Percentiles rank a stretch among this genome's conserved stretches.
phyloP scores from a whole-genome alignment of 2,888 invertebrate species.

The Chymomyza procnemis region DNA sequence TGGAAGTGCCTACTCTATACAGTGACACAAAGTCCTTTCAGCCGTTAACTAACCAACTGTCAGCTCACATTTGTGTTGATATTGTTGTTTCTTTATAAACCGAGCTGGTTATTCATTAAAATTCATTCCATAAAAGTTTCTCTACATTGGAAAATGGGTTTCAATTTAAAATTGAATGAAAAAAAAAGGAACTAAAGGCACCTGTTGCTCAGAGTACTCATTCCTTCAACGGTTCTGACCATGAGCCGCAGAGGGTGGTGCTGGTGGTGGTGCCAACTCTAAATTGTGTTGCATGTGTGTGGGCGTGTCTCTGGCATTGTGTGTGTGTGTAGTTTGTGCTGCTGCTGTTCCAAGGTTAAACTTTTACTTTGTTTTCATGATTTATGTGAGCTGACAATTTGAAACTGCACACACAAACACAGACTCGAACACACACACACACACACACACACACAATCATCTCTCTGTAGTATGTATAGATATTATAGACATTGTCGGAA shows the following conservation, averaged over 20 bases:
- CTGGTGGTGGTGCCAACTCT: background rate
- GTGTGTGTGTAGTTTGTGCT: constrained; percentile 22
- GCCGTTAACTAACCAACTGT: constrained; percentile 17
- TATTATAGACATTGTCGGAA: background rate
- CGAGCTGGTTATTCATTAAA: constrained; percentile 32
- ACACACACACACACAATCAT: background rate
- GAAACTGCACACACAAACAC: background rate
- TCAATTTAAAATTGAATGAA: background rate
- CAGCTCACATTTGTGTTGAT: constrained; percentile 38
- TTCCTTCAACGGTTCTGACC: background rate
- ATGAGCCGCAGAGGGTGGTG: background rate
- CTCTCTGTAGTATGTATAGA: too few species aligned
- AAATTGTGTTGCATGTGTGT: background rate
- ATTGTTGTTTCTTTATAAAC: constrained; percentile 27
- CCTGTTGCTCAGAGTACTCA: constrained; percentile 49
- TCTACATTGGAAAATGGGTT: background rate
- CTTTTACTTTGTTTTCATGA: constrained; percentile 26
- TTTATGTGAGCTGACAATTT: background rate
- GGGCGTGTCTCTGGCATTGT: constrained; percentile 35
- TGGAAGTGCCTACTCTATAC: constrained; percentile 9
- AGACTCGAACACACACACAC: too few species aligned
- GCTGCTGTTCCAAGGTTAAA: constrained; percentile 40
- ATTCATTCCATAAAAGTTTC: constrained; percentile 43
- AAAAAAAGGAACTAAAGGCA: constrained; percentile 28
- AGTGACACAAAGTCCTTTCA: constrained; percentile 1